These are phyloP conservation scores for Myotis lucifugus DNA, from an alignment of 2,113 vertebrate species.

Conservation along the genomic window DNA sequence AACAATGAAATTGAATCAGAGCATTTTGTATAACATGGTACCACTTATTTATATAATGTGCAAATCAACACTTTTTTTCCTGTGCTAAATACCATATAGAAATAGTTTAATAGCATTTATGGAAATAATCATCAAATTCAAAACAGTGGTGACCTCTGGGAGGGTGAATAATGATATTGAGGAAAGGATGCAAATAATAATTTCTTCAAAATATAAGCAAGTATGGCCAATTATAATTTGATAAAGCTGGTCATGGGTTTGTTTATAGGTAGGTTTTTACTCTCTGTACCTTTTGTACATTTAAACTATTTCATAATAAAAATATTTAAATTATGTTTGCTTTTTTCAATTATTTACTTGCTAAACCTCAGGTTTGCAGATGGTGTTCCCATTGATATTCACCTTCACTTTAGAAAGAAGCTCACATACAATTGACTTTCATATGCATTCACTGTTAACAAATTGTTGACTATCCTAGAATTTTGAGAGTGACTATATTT, in stretches of 20 bases:
- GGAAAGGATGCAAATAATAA: background rate
- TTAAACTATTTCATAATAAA: conserved; percentile 59
- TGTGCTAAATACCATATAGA: conserved; percentile 11
- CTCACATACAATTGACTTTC: background rate
- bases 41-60: background rate
- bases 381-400: background rate
- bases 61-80: background rate
- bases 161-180: background rate
- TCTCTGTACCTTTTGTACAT: conserved; percentile 45
- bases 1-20: background rate
- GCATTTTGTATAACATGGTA: conserved; percentile 10
- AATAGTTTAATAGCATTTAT: background rate
- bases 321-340: background rate
- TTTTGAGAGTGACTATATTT: background rate
- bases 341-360: conserved; percentile 32
- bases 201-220: conserved; percentile 40
- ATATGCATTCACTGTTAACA: conserved; percentile 33
- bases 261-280: background rate
- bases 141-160: background rate
- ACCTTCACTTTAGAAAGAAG: conserved; percentile 16
- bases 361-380: background rate
- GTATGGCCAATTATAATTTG: background rate
- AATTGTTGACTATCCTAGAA: background rate
- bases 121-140: conserved; percentile 16
- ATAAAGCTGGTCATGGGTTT: conserved; percentile 24